Evolutionary conservation across 2,888 invertebrate genomes (phyloP), one percentile per base, ranked within the genome.

Genomic region (Diadegma fenestrale): DNA sequence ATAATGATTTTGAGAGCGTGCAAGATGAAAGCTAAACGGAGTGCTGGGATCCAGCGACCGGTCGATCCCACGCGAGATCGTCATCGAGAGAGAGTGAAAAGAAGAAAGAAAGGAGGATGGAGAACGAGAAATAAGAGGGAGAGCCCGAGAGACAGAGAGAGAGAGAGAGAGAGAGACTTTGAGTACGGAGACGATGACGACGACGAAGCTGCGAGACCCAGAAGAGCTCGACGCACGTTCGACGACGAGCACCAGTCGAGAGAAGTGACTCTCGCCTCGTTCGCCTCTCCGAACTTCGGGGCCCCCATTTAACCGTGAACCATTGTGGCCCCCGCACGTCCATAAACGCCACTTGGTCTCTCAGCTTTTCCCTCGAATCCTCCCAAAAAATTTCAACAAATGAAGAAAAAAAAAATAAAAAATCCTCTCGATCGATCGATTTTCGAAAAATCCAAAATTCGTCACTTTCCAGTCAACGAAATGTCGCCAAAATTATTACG

Each of bases 251-350:
- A 37, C 1, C 37, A 80, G 72, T 72, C 80, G 80, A 77, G 66
- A 66, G 22, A 76, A 73, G 72, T 66, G 48, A 64, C 51, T 64
- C 72, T 80, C 72, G 80, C 80, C 86, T 83, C 71, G 78, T 54
- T 71, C 85, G 76, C 82, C 83, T 81, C 83, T 81, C 78, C 71
- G 63, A 78, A 79, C 71, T 41, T 76, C 82, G 79, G 85, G 79
- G 79, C 79, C 80, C 85, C 85, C 86, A 87, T 88, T 88, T 86
- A 86, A 82, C 87, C 88, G 86, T 87, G 86, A 88, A 86, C 84
- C 82, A 87, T 84, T 86, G 87, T 80, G 76, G 84, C 77, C 76
- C 80, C 76, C 72, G 76, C 80, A 71, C 63, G 76, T 76, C 66
- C 19, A n/a, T n/a, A 17, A 54, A 64, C 72, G 54, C 64, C 72